Percentiles rank a stretch among this genome's conserved stretches.
phyloP scores from a whole-genome alignment of 2,888 invertebrate species.

The Chorisops tibialis region DNA sequence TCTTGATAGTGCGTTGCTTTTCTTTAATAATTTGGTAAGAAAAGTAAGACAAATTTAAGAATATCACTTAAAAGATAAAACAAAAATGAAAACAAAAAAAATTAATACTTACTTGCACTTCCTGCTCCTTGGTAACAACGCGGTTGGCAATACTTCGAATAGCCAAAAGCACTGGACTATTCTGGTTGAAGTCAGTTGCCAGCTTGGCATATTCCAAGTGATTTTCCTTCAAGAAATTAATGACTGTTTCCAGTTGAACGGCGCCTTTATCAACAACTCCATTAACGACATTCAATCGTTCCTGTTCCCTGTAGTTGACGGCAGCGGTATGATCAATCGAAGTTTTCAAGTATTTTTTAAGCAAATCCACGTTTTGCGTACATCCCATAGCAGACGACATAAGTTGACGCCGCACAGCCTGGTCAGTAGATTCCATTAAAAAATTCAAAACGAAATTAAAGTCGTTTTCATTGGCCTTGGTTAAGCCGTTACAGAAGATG shows the following conservation, averaged over 20 bases:
- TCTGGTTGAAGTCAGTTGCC: not conserved
- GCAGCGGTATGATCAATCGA: conserved; percentile 38
- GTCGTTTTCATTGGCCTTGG: conserved; percentile 51
- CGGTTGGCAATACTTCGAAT: conserved; percentile 2
- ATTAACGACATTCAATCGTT: conserved; percentile 43
- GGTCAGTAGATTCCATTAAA: conserved; percentile 56
- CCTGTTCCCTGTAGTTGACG: conserved; percentile 40
- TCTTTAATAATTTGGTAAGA: no score
- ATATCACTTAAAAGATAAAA: no score
- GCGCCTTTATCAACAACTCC: conserved; percentile 51
- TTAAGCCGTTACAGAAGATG: conserved; percentile 50
- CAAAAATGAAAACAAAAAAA: not conserved
- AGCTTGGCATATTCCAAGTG: conserved; percentile 42
- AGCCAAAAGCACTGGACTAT: not conserved
- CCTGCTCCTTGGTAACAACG: conserved; percentile 3
- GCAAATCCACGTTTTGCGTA: conserved; percentile 55
- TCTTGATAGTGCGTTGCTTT: no score
- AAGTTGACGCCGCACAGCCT: conserved; percentile 58
- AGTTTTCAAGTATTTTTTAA: conserved; percentile 54
- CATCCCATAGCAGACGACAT: conserved; percentile 65
- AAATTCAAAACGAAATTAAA: conserved; percentile 62
- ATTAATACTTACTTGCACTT: not conserved
- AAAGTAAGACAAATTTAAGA: no score
- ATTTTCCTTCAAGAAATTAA: conserved; percentile 54
- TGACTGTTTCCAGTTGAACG: conserved; percentile 42